Conservation (phyloP, 2,797 vertebrate species). For the Thamnophis elegans region DNA sequence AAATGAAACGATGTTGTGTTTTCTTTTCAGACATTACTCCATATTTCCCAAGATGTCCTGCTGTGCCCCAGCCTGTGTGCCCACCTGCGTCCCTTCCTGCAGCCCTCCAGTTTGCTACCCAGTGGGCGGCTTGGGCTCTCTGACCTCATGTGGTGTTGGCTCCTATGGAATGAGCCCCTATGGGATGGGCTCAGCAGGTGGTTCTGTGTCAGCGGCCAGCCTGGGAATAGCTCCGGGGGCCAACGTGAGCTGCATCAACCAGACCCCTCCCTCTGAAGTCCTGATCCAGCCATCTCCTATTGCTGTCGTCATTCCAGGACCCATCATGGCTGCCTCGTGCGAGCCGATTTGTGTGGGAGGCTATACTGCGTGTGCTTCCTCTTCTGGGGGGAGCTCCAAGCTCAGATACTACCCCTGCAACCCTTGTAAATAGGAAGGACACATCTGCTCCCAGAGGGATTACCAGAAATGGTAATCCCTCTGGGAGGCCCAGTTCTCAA, state of each 20-base stretch:
- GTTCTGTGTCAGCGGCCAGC: neutral
- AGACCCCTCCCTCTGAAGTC: fast-evolving
- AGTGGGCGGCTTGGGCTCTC: neutral
- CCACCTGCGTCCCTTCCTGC: fast-evolving
- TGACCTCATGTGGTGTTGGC: neutral
- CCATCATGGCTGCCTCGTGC: too few relatives aligned
- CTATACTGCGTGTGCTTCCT: too few relatives aligned
- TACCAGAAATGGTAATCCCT: too few relatives aligned
- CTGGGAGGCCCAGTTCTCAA: too few relatives aligned
- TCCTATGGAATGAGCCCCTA: too few relatives aligned
- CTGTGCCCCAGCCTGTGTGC: neutral
- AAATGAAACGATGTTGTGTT: fast-evolving
- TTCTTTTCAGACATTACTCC: neutral
- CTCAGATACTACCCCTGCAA: too few relatives aligned
- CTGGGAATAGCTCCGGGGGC: neutral
- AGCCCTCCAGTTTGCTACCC: neutral
- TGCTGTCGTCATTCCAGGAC: fast-evolving
- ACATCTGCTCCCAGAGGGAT: too few relatives aligned
- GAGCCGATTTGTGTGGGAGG: neutral
- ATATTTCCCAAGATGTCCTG: neutral
- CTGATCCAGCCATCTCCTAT: fast-evolving
- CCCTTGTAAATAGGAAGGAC: too few relatives aligned
- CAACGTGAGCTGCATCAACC: fast-evolving
- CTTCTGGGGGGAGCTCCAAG: too few relatives aligned
- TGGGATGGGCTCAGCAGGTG: fast-evolving